These are phyloP conservation scores for Acromyrmex heyeri DNA, from an alignment of 1,140 invertebrate genomes.

Conservation along the genomic window DNA sequence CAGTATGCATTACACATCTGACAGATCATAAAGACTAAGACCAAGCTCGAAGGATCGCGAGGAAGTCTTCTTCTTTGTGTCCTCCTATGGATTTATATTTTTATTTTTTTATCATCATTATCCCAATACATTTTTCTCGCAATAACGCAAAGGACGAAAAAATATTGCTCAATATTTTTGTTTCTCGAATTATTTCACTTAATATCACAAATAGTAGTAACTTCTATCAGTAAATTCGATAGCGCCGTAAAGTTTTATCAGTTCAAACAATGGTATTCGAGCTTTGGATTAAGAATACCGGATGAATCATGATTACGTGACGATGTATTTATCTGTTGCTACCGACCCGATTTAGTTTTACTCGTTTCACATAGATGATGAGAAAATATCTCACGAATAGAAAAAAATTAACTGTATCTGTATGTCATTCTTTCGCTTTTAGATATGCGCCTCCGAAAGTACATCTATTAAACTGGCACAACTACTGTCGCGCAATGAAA, in stretches of 20 bases:
- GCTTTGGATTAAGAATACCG: slow-evolving; percentile 62
- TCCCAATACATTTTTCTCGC: neutral
- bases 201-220: neutral
- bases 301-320: slow-evolving; percentile 67
- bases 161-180: neutral
- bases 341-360: slow-evolving; percentile 36
- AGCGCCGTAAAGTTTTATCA: slow-evolving; percentile 64
- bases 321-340: slow-evolving; percentile 49
- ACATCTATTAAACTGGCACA: no score
- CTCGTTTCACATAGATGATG: neutral
- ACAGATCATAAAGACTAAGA: slow-evolving; percentile 15
- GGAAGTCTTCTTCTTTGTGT: neutral
- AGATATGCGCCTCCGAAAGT: neutral
- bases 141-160: neutral
- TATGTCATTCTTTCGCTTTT: neutral
- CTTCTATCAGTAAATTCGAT: slow-evolving; percentile 31
- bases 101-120: slow-evolving; percentile 21
- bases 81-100: no score
- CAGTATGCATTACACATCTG: neutral
- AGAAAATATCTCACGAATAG: neutral
- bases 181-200: neutral
- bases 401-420: neutral
- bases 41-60: neutral
- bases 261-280: slow-evolving; percentile 48
- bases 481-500: no score